Evolutionary conservation across 2,113 vertebrate genomes (phyloP), one percentile per base, ranked within the genome.

Genomic region (Accipiter cooperii): DNA sequence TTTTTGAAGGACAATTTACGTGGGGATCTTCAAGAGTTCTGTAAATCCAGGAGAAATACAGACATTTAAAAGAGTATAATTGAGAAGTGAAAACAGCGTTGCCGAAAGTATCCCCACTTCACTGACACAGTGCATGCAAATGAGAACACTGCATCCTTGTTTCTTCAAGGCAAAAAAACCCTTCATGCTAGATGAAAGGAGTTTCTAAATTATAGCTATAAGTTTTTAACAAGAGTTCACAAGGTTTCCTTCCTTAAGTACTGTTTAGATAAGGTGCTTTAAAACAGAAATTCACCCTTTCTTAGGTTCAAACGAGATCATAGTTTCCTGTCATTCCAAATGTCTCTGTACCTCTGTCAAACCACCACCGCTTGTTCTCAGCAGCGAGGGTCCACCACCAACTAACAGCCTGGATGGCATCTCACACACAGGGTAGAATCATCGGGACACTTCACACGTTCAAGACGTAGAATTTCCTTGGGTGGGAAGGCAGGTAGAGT

Each of bases 161-260:
- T 96, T 89, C 95, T 97, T 76, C 28, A 29, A 95, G 91, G 93
- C 69, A 91, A 91, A 96, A 87, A 84, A 0, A 0, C 61, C 93
- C 95, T 96, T 96, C 82, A 93, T 93, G 87, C 60, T 80, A 95
- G 94, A 96, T 96, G 89, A 97, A 97, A 96, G 93, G 71, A 85
- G 24, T 80, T 95, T 47, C 49, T 96, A 91, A 96, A 97, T 94
- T 95, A 93, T 3, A 94, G 87, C 82, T 91, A 64, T 84, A 74
- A 17, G 66, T 95, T 96, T 97, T 93, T 97, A 96, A 91, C 66
- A 89, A 47, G 87, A 90, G 89, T 94, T 95, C 95, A 97, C 54
- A 93, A 93, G 55, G 75, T 87, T 94, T 95, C 58, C 81, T 91
- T 94, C 84, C 93, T 91, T 79, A 69, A 87, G 12, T 3, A 51